Conservation (phyloP, 2,797 vertebrate genomes). For the Mus spretus region DNA sequence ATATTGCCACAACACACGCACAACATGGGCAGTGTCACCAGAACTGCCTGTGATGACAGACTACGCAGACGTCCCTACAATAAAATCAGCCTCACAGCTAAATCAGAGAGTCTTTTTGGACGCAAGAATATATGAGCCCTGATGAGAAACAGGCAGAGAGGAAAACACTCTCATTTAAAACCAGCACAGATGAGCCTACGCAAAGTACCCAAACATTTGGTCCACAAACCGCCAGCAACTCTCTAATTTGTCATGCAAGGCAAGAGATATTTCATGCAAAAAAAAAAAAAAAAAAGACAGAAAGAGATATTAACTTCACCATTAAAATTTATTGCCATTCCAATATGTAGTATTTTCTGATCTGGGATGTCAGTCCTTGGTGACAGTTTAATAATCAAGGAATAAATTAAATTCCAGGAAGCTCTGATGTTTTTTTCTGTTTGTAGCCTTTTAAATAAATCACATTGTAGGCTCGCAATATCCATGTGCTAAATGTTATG, state of each 20-base stretch:
- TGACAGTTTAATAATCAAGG: constrained; percentile 63
- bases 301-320: constrained; percentile 49
- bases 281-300: constrained; percentile 41
- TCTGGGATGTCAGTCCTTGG: constrained; percentile 48
- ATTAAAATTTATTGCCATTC: constrained; percentile 68
- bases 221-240: constrained; percentile 45
- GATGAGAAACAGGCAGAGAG: constrained; percentile 72
- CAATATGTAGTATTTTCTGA: constrained; percentile 58
- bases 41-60: constrained; percentile 67
- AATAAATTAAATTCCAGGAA: constrained; percentile 67
- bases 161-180: constrained; percentile 81
- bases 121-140: constrained; percentile 48
- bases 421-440: neutral
- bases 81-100: constrained; percentile 77
- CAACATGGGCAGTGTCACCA: constrained; percentile 69
- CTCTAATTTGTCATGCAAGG: constrained; percentile 74
- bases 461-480: neutral
- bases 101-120: constrained; percentile 76
- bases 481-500: neutral
- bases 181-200: constrained; percentile 80
- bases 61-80: constrained; percentile 65
- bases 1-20: constrained; percentile 67
- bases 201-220: constrained; percentile 74
- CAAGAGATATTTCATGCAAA: constrained; percentile 65
- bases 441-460: constrained; percentile 59